Conservation (phyloP, 2,888 invertebrate species). For the Drosophila cognata region DNA sequence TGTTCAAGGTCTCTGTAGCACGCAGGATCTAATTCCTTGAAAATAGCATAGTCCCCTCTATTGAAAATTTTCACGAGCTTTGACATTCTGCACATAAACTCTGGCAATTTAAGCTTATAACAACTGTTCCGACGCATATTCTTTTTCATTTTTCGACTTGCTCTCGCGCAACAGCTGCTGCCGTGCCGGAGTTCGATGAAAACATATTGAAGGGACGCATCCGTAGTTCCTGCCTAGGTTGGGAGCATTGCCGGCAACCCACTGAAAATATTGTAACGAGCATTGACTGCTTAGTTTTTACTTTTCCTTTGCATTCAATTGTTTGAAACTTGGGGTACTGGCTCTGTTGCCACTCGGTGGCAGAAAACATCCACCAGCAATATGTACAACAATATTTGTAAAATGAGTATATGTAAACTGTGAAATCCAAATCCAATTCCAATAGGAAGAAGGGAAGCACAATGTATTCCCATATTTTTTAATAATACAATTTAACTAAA, state of each 20-base stretch:
- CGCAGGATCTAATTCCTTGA: slow-evolving; percentile 46
- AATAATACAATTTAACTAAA: neutral
- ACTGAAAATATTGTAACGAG: slow-evolving; percentile 33
- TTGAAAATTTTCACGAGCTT: slow-evolving; percentile 47
- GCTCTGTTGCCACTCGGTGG: neutral
- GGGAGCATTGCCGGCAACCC: slow-evolving; percentile 31
- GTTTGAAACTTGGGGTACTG: slow-evolving; percentile 3
- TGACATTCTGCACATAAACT: slow-evolving; percentile 73
- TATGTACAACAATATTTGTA: slow-evolving; percentile 7
- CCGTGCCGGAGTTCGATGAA: slow-evolving; percentile 67
- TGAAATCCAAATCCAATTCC: neutral
- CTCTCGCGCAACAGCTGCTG: slow-evolving; percentile 65
- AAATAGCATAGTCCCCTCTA: slow-evolving; percentile 28
- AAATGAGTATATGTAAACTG: neutral
- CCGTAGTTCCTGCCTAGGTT: slow-evolving; percentile 25
- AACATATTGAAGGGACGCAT: slow-evolving; percentile 67
- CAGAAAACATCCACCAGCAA: slow-evolving; percentile 7
- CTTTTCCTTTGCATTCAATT: slow-evolving; percentile 22
- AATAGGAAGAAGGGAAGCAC: neutral
- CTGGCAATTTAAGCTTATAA: slow-evolving; percentile 70
- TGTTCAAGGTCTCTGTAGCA: slow-evolving; percentile 18
- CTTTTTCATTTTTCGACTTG: slow-evolving; percentile 28
- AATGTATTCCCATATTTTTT: neutral
- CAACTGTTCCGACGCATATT: slow-evolving; percentile 62
- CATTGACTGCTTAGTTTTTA: slow-evolving; percentile 15